A percentile compares a stretch with the other conserved stretches of the same genome.
phyloP scores from a whole-genome alignment of 1,140 invertebrate genomes.

The Bombus sibiricus region DNA sequence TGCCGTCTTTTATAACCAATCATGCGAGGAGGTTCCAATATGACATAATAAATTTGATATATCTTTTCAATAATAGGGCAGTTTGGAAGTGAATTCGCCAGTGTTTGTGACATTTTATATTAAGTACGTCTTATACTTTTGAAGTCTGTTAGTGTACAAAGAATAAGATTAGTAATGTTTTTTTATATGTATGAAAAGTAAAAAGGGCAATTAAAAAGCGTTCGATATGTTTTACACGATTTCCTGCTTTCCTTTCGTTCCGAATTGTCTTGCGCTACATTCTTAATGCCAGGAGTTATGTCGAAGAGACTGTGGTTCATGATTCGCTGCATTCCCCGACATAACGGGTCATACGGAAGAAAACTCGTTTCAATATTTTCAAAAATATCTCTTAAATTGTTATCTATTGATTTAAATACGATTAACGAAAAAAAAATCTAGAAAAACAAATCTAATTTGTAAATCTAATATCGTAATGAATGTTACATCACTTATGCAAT shows the following conservation, averaged over 20 bases:
- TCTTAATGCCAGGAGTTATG: constrained; percentile 53
- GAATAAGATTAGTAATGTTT: not conserved
- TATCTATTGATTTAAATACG: not conserved
- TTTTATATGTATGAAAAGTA: not conserved
- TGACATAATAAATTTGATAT: not conserved
- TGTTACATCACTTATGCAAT: not conserved
- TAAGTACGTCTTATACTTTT: not conserved
- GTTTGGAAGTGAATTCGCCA: not conserved
- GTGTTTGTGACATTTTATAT: not conserved
- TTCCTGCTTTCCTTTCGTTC: constrained; percentile 12
- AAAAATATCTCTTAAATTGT: constrained; percentile 29
- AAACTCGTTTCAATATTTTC: constrained; percentile 58
- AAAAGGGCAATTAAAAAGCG: not conserved
- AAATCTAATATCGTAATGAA: not conserved
- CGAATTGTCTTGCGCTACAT: constrained; percentile 43
- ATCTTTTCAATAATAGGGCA: not conserved
- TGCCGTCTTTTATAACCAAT: not conserved
- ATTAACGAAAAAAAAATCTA: not conserved
- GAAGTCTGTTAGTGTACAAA: no score
- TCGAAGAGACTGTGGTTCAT: constrained; percentile 55
- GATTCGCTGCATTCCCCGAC: constrained; percentile 69
- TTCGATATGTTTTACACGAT: not conserved
- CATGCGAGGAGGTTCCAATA: not conserved
- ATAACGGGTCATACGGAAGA: constrained; percentile 67
- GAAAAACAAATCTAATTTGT: not conserved